Base-by-base conservation (phyloP, 2,113 vertebrate genomes). In the Rhombomys opimus region DNA sequence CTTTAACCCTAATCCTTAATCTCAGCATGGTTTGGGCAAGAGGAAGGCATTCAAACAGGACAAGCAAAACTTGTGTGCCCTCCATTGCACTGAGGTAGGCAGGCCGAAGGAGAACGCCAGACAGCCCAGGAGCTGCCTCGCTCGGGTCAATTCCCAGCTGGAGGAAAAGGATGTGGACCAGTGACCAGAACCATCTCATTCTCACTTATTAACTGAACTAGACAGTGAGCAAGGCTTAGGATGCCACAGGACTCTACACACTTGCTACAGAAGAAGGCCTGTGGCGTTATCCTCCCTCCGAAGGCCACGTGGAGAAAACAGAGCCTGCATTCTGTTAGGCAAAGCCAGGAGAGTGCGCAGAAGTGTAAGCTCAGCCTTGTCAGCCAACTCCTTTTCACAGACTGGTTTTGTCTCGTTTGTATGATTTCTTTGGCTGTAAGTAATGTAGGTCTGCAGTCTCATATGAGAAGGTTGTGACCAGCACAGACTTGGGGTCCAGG, bases 1-100 rank as follows among this genome's bases (percentile, higher is more conserved):
- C 94, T 80, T 90, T 81, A n/a, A 35, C 46, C 22, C 22, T 73
- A 63, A 61, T 76, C 59, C 35, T 96, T 84, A 63, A 54, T 82
- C 61, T 93, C 35, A 59, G 67, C 25, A 38, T 46, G 0, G 5
- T 54, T 76, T 50, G 25, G 46, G 70, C 59, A 73, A 90, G 72
- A 67, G 73, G 32, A 59, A 91, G 12, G 35, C 72, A 25, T 41
- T 35, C 10, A 23, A 84, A 54, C 20, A 22, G 20, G 67, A 11
- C 22, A 87, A 46, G 50, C 9, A 41, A 67, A 63, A 68, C 41
- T 27, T 38, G 38, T 67, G 3, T 6, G 1, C 0, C 3, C 7
- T 32, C 7, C n/a, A 11, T 22, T 52, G n/a, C 22, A 63, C 70
- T 67, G 76, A 70, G 81, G 30, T 52, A 54, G 14, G 13, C 30